These are phyloP conservation scores for Simalia tracyae DNA, from an alignment of 2,797 vertebrate genomes.

Conservation along the genomic window DNA sequence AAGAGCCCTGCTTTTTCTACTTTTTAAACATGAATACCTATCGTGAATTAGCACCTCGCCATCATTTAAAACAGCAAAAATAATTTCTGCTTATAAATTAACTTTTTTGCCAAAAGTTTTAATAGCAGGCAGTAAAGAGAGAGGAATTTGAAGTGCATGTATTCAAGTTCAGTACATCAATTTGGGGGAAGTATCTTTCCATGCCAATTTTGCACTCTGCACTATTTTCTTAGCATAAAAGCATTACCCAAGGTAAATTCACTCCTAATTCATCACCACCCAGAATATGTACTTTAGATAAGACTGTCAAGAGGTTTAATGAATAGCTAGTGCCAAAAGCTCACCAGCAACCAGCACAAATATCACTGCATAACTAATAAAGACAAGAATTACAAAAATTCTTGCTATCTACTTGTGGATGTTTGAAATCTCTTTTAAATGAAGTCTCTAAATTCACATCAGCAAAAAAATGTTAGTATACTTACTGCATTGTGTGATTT, in stretches of 20 bases:
- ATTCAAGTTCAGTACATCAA: neutral
- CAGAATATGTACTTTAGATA: slow-evolving; percentile 9
- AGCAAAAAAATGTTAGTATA: slow-evolving; percentile 9
- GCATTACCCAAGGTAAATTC: neutral
- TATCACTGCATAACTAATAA: neutral
- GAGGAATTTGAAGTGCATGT: neutral
- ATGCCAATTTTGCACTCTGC: neutral
- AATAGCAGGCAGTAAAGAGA: neutral
- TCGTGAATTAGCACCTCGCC: neutral
- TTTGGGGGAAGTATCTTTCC: neutral
- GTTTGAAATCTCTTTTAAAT: neutral
- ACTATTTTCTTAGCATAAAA: neutral
- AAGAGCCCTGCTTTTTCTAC: neutral
- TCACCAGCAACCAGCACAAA: neutral
- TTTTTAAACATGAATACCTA: neutral
- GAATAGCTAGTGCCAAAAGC: neutral
- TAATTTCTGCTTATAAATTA: neutral
- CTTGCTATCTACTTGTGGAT: neutral
- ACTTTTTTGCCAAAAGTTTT: neutral
- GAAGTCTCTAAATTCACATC: neutral
- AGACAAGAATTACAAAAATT: neutral
- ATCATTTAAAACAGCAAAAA: neutral
- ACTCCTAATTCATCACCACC: neutral
- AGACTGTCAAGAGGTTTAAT: neutral
- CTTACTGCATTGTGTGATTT: slow-evolving; percentile 81